A percentile compares a stretch with the other conserved stretches of the same genome.
phyloP scores from a whole-genome alignment of 2,113 vertebrate genomes.

The Gallinago paraguaiae region DNA sequence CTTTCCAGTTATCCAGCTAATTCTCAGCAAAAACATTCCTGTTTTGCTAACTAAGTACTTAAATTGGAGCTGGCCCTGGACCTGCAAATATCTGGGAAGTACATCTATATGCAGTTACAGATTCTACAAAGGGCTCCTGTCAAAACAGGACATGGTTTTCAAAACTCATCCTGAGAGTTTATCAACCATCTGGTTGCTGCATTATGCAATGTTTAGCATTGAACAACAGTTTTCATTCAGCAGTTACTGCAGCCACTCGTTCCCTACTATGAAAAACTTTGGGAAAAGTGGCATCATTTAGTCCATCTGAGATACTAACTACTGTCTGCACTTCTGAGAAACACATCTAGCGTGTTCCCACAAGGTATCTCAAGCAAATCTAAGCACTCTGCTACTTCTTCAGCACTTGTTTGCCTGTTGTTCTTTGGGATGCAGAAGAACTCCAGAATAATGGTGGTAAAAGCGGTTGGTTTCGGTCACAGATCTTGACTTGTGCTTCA shows the following conservation, averaged over 20 bases:
- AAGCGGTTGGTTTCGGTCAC: neutral
- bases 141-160: conserved; percentile 28
- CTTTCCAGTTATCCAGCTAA: neutral
- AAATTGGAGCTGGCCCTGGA: neutral
- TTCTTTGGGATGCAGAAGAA: neutral
- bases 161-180: conserved; percentile 13
- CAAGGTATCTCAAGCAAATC: neutral
- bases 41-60: neutral
- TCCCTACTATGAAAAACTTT: neutral
- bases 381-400: neutral
- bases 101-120: neutral
- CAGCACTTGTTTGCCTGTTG: neutral
- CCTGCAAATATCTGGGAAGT: neutral
- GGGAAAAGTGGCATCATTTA: neutral
- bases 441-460: neutral
- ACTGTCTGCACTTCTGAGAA: neutral
- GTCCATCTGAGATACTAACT: neutral
- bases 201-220: neutral
- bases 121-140: neutral
- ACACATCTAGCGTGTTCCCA: neutral
- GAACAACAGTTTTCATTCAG: neutral
- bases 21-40: neutral
- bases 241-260: neutral
- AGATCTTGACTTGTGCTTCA: neutral
- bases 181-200: neutral